A percentile compares a stretch with the other conserved stretches of the same genome.
phyloP scores from a whole-genome alignment of 2,797 vertebrate genomes.

The Liasis olivaceus region DNA sequence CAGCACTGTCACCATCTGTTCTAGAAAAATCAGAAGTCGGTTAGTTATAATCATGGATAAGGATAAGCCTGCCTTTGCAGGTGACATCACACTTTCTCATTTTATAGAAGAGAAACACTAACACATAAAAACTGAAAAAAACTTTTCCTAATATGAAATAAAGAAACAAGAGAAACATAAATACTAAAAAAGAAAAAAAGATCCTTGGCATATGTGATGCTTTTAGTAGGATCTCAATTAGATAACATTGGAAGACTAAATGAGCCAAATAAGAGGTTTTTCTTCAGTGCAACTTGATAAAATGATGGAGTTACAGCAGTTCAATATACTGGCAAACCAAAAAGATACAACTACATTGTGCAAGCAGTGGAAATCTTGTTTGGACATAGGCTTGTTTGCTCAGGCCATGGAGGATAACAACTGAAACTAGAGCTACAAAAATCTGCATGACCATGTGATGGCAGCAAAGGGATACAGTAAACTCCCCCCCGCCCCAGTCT shows the following conservation, averaged over 20 bases:
- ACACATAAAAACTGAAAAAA: background rate
- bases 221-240: background rate
- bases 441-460: background rate
- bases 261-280: background rate
- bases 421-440: background rate
- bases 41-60: constrained; percentile 6
- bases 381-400: background rate
- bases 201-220: background rate
- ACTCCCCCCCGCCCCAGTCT: background rate
- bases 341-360: background rate
- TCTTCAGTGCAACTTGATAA: background rate
- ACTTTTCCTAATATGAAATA: background rate
- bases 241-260: background rate
- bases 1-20: constrained; percentile 65
- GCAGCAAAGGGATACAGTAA: background rate
- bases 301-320: background rate
- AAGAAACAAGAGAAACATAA: background rate
- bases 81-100: background rate
- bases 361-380: background rate
- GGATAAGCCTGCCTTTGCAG: accelerated
- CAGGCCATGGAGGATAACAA: background rate
- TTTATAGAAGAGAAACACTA: background rate
- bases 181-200: background rate
- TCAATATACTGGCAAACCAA: background rate
- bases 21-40: constrained; percentile 57